Base-by-base conservation (phyloP, 2,888 invertebrate species). In the Ophonus ardosiacus region DNA sequence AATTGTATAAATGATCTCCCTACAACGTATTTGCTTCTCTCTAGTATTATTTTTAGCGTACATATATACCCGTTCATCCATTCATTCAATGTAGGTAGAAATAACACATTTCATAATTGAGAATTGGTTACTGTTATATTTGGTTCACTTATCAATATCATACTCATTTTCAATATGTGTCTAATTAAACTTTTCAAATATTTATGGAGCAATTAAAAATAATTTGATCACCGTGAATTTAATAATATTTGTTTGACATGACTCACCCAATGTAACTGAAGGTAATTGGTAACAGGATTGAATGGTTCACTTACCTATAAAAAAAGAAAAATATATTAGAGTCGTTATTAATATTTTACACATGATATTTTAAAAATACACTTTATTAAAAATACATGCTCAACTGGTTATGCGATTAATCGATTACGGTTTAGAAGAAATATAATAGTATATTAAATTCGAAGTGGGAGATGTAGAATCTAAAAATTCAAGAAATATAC, bases 41-140 rank as follows among this genome's bases (percentile, higher is more conserved):
- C 63, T 63, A 5, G 31, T 31, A 63, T 63, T 68, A 68, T 68
- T 68, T 68, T 68, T 21, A 38, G 31, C 31, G 7, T 24, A 63
- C 7, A 31, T 65, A 31, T 65, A 31, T 65, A n/a, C 6, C 31
- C 65, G 13, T 0, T 10, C 24, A 65, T n/a, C 15, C 31, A 15
- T 68, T 15, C 24, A 68, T 38, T 68, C 15, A 40, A 7, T 15
- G n/a, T 38, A 3, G 15, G 38, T 68, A 68, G 13, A 65, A 63
- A 38, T 68, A 68, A 68, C 31, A 68, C 24, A 38, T 5, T 68
- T 68, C 31, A 68, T 68, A 68, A 68, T 68, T 68, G 5, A 68
- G n/a, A 68, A 68, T 15, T 13, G 15, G 68, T 15, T 38, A 10
- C 5, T 31, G 5, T 5, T 63, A 63, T 24, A 63, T 24, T 63